Evolutionary conservation across 1,140 invertebrate genomes (phyloP).

Genomic region (Drosophila orena): DNA sequence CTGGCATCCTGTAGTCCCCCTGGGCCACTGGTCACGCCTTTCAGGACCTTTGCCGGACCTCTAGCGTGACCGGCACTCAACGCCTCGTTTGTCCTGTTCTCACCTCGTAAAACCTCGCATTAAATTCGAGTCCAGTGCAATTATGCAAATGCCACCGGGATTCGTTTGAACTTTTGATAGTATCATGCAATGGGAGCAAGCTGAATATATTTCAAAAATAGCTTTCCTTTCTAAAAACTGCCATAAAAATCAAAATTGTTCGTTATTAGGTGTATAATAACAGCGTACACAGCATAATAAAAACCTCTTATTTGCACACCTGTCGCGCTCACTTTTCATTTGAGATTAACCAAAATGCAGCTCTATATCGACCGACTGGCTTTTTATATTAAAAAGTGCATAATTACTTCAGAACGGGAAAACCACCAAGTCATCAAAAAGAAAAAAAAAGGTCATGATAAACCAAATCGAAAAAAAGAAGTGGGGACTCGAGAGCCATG

Average conservation of each 20-base stretch:
- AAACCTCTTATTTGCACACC: background rate
- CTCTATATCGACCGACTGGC: too few species aligned
- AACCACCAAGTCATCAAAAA: background rate
- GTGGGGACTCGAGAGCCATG: background rate
- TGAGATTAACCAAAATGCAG: background rate
- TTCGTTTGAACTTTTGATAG: too few species aligned
- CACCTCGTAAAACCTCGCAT: conserved; percentile 39
- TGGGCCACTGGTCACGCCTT: conserved; percentile 17
- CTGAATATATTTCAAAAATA: too few species aligned
- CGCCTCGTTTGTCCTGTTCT: conserved; percentile 57
- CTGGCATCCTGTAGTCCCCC: background rate
- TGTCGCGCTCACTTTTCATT: background rate
- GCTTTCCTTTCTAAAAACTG: background rate
- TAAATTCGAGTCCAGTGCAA: conserved; percentile 27
- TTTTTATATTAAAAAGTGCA: background rate
- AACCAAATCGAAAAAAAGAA: background rate
- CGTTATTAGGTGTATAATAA: background rate
- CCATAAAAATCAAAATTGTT: too few species aligned
- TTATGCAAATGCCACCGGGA: conserved; percentile 51
- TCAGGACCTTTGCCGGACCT: background rate
- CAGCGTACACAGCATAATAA: background rate
- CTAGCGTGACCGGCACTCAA: conserved; percentile 28
- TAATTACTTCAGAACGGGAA: background rate
- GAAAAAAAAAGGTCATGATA: background rate
- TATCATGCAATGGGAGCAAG: too few species aligned